A percentile compares a stretch with the other conserved stretches of the same genome.
These are phyloP conservation scores for Drosophila mayaguana DNA, from an alignment of 2,888 invertebrate genomes.

Conservation along the genomic window DNA sequence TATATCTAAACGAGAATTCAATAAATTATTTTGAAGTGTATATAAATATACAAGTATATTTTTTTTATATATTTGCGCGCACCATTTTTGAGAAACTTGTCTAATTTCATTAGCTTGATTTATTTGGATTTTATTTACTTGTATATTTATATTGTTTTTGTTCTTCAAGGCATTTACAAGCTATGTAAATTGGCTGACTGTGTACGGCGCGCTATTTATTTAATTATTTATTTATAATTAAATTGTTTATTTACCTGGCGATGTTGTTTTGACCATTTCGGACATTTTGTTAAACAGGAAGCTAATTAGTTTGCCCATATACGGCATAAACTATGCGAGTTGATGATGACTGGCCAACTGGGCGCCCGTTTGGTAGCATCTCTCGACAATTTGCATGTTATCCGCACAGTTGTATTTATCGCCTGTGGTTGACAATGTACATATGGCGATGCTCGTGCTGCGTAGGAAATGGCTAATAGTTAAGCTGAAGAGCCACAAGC, in stretches of 20 bases:
- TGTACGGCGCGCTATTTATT: slow-evolving; percentile 57
- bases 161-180: slow-evolving; percentile 56
- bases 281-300: slow-evolving; percentile 62
- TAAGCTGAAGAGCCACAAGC: slow-evolving; percentile 20
- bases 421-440: slow-evolving; percentile 48
- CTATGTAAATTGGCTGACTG: slow-evolving; percentile 70
- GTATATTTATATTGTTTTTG: slow-evolving; percentile 1
- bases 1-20: slow-evolving; percentile 11
- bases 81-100: slow-evolving; percentile 60
- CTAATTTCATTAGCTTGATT: slow-evolving; percentile 54
- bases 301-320: slow-evolving; percentile 77
- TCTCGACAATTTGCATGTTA: slow-evolving; percentile 54
- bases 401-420: slow-evolving; percentile 50
- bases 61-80: slow-evolving; percentile 32
- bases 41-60: slow-evolving; percentile 1
- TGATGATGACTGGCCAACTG: slow-evolving; percentile 40
- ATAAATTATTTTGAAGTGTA: slow-evolving; percentile 19
- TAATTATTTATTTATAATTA: slow-evolving; percentile 80
- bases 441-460: slow-evolving; percentile 41
- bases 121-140: slow-evolving; percentile 44
- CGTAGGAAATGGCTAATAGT: slow-evolving; percentile 53
- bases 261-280: slow-evolving; percentile 68
- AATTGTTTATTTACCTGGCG: slow-evolving; percentile 67
- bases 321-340: slow-evolving; percentile 72
- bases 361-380: slow-evolving; percentile 65